A percentile compares a stretch with the other conserved stretches of the same genome.
Evolutionary conservation across 2,797 vertebrate species (phyloP).

Genomic region (Manis crassicaudata): DNA sequence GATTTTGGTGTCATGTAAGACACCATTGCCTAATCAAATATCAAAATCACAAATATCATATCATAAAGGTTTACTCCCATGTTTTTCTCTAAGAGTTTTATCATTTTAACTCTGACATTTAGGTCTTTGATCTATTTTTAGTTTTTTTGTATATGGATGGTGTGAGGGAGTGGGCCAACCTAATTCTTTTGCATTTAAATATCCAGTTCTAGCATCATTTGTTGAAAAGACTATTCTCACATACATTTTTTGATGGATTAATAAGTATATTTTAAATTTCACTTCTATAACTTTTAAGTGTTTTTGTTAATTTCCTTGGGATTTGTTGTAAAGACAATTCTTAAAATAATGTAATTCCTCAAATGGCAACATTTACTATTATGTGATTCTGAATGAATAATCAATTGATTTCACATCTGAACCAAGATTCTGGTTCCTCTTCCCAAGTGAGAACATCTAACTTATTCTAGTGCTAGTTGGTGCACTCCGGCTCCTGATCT

Average conservation of each 20-base stretch:
- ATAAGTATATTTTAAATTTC: slow-evolving; percentile 1
- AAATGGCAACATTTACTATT: not conserved
- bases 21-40: not conserved
- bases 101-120: not conserved
- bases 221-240: not conserved
- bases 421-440: not conserved
- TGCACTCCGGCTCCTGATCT: not conserved
- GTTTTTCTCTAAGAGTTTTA: not conserved
- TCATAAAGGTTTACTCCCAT: not conserved
- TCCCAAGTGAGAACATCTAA: not conserved
- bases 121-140: not conserved
- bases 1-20: not conserved
- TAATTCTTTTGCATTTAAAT: not conserved
- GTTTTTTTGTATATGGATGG: not conserved
- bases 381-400: slow-evolving; percentile 24
- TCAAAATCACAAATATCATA: not conserved
- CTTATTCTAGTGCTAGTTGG: not conserved
- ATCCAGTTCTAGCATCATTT: not conserved
- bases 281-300: not conserved
- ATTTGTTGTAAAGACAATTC: not conserved
- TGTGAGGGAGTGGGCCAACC: not conserved
- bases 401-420: not conserved
- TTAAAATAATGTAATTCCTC: not conserved
- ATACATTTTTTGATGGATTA: not conserved
- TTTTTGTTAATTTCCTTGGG: not conserved